Percentiles rank a stretch among this genome's conserved stretches.
phyloP scores from a whole-genome alignment of 2,888 invertebrate species.

The Oscheius myriophilus region DNA sequence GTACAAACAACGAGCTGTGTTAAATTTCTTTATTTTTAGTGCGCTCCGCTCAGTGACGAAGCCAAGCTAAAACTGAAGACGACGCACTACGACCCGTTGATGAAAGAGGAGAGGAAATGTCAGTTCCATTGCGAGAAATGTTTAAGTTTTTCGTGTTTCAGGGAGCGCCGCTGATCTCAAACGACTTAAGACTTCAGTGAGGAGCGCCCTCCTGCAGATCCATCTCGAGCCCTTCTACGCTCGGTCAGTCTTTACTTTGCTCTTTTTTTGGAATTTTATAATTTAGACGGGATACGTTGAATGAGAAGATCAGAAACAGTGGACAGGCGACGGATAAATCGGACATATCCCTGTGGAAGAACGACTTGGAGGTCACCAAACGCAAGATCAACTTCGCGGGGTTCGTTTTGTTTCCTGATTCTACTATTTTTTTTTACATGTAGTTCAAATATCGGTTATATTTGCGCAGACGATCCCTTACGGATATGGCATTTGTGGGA shows the following conservation, averaged over 20 bases:
- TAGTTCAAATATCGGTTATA: not conserved
- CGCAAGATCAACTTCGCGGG: slow-evolving; percentile 30
- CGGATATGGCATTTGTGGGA: no score
- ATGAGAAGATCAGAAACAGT: slow-evolving; percentile 19
- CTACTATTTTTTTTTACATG: not conserved
- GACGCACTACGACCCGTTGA: slow-evolving; percentile 51
- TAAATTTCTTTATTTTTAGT: no score
- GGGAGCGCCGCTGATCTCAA: slow-evolving; percentile 42
- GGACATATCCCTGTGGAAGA: slow-evolving; percentile 29
- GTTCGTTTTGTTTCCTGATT: slow-evolving; percentile 5
- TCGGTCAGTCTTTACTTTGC: not conserved
- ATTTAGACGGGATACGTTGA: slow-evolving; percentile 28
- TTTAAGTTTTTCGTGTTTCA: slow-evolving; percentile 1
- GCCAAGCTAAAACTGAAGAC: slow-evolving; percentile 39
- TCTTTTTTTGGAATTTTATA: not conserved
- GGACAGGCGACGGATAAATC: slow-evolving; percentile 9
- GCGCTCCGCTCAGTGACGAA: slow-evolving; percentile 56
- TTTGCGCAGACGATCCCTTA: not conserved
- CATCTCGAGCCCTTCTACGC: slow-evolving; percentile 30
- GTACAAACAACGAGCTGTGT: no score
- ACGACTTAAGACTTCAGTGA: slow-evolving; percentile 33
- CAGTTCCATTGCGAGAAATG: not conserved
- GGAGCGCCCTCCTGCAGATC: slow-evolving; percentile 33
- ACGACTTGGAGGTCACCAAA: slow-evolving; percentile 16
- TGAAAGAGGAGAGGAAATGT: slow-evolving; percentile 52